Conservation (phyloP, 2,113 vertebrate species). For the Octodon degus region DNA sequence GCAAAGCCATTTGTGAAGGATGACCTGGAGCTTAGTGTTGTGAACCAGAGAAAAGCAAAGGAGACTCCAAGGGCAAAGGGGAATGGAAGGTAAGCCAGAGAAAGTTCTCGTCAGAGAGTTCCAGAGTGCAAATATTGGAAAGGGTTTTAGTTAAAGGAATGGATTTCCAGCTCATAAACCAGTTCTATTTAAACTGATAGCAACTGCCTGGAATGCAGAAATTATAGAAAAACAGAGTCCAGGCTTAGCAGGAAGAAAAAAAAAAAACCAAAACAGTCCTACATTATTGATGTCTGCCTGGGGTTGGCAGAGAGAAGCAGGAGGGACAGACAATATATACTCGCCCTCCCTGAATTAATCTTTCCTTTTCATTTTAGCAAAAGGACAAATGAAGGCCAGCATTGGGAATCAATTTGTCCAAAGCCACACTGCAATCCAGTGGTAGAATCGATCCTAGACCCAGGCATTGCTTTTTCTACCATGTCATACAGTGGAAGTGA, state of each 20-base stretch:
- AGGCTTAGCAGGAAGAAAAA: conserved; percentile 18
- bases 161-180: conserved; percentile 3
- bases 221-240: neutral
- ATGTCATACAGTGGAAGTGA: neutral
- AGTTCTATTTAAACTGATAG: neutral
- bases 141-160: conserved; percentile 20
- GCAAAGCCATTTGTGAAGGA: conserved; percentile 9
- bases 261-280: neutral
- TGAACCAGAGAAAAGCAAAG: neutral
- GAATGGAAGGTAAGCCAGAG: neutral
- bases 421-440: neutral
- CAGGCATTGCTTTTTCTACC: conserved; percentile 13
- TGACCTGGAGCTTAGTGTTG: conserved; percentile 48
- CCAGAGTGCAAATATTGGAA: neutral
- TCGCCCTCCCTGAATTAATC: conserved; percentile 28
- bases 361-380: conserved; percentile 30
- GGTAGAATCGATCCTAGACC: neutral
- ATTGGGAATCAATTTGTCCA: conserved; percentile 47
- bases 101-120: neutral
- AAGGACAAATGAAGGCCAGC: neutral
- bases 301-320: neutral
- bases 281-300: conserved; percentile 31
- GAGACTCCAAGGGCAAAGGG: neutral
- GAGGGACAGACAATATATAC: neutral
- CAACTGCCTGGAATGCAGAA: neutral